A percentile compares a stretch with the other conserved stretches of the same genome.
These are phyloP conservation scores for Podotricha telesiphe DNA, from an alignment of 2,888 invertebrate species.

Conservation along the genomic window DNA sequence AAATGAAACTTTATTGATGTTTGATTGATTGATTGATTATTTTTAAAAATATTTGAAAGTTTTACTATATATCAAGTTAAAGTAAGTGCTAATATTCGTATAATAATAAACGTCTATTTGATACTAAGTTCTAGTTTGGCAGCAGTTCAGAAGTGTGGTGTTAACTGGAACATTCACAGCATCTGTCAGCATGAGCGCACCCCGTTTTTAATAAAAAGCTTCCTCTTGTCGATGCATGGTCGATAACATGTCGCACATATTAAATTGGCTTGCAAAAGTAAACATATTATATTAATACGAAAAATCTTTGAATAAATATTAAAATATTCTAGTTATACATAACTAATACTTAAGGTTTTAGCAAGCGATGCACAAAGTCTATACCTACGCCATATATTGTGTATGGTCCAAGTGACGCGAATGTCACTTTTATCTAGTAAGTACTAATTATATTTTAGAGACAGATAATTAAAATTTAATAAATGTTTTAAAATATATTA, in stretches of 20 bases:
- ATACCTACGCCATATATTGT: neutral
- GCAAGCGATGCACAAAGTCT: conserved; percentile 19
- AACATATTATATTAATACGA: neutral
- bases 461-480: too few species aligned
- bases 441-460: neutral
- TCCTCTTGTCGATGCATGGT: conserved; percentile 33
- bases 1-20: too few species aligned
- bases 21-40: too few species aligned
- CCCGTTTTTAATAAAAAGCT: conserved; percentile 67
- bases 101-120: conserved; percentile 65
- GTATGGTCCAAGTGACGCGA: conserved; percentile 2
- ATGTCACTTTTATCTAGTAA: neutral
- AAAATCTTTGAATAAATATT: neutral
- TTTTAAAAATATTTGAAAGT: too few species aligned
- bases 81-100: conserved; percentile 36
- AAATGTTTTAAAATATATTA: too few species aligned
- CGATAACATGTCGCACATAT: conserved; percentile 29
- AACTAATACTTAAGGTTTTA: conserved; percentile 15
- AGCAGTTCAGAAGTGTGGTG: conserved; percentile 69
- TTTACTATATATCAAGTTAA: conserved; percentile 45
- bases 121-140: conserved; percentile 61
- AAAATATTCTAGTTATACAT: neutral
- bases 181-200: conserved; percentile 63
- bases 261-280: conserved; percentile 21
- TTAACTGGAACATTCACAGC: conserved; percentile 69